A percentile compares a stretch with the other conserved stretches of the same genome.
phyloP scores from a whole-genome alignment of 2,113 vertebrate species.

The Xenopus laevis region DNA sequence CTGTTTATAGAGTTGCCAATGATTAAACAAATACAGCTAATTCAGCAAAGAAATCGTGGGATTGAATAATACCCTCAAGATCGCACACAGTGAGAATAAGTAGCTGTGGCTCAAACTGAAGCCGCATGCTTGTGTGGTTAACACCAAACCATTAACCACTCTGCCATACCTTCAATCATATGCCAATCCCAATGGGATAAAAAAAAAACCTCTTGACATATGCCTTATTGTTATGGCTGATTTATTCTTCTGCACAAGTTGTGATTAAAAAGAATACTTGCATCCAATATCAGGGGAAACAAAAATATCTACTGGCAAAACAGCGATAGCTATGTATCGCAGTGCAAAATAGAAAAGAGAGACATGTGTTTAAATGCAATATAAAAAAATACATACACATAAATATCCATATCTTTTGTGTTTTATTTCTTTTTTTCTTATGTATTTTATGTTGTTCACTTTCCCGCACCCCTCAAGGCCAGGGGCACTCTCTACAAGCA shows the following conservation, averaged over 20 bases:
- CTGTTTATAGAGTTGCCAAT: constrained; percentile 20
- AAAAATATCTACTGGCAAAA: too few relatives aligned
- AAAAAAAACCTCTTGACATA: neutral
- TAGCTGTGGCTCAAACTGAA: constrained; percentile 30
- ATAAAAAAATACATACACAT: too few relatives aligned
- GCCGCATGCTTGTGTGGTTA: constrained; percentile 39
- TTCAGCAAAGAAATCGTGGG: constrained; percentile 21
- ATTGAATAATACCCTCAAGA: constrained; percentile 17
- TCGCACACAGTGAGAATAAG: constrained; percentile 36
- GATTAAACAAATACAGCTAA: constrained; percentile 31
- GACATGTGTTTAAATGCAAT: too few relatives aligned
- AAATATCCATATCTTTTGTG: too few relatives aligned
- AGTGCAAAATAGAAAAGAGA: too few relatives aligned
- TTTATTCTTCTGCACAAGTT: neutral
- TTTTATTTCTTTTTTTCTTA: too few relatives aligned
- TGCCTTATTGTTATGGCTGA: neutral
- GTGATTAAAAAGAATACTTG: too few relatives aligned
- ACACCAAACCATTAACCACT: constrained; percentile 38
- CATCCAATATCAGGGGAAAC: too few relatives aligned
- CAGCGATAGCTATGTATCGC: too few relatives aligned
- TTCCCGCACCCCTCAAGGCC: too few relatives aligned
- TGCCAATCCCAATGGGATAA: constrained; percentile 3
- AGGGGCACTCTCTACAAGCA: too few relatives aligned
- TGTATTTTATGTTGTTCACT: too few relatives aligned
- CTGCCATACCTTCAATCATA: constrained; percentile 31